Evolutionary conservation across 1,140 invertebrate species (phyloP), one percentile per base, ranked within the genome.

Genomic region (Dysdera silvatica): DNA sequence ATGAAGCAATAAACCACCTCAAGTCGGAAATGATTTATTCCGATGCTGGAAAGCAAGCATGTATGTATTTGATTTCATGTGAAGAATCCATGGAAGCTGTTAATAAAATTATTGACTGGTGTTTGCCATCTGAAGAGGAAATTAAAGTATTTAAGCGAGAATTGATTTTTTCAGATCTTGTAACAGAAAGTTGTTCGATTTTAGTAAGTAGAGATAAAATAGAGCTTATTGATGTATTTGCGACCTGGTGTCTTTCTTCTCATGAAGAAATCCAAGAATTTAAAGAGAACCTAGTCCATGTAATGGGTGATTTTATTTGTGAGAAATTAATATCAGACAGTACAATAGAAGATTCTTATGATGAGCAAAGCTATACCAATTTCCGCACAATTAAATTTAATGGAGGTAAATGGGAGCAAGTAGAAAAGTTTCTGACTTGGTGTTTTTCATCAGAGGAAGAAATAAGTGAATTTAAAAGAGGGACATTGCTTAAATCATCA

Each of bases 391-490:
- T 29, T 10, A 49, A 49, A 49, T 49, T 49, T 18, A 49, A 49
- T 7, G 47, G 41, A 45, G 54, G 54, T 29, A 57, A 61, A 3
- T 61, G 59, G 59, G 49, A 61, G 45, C 24, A 56, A 41, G 51
- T 61, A 24, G 59, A 61, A 28, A 52, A 56, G 40, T 61, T 61
- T 61, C 43, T 61, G 20, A 61, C 59, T 54, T 61, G 51, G 31
- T 56, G 59, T 61, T 37, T 60, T 24, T 61, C 49, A 41, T 53
- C 51, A 29, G 59, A 61, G 23, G 29, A 55, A 26, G 59, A 61
- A 54, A 61, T 61, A 41, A 53, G 49, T 61, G 59, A 52, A 28
- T 61, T 61, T 54, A 61, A 61, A 51, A 54, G 54, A 26, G 37
- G 33, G 3, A n/a, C 7, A 12, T 61, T 61, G 37, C 37, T 56